Percentiles rank a stretch among this genome's conserved stretches.
Evolutionary conservation across 2,113 vertebrate genomes (phyloP).

Genomic region (Colistium nudipinnis): DNA sequence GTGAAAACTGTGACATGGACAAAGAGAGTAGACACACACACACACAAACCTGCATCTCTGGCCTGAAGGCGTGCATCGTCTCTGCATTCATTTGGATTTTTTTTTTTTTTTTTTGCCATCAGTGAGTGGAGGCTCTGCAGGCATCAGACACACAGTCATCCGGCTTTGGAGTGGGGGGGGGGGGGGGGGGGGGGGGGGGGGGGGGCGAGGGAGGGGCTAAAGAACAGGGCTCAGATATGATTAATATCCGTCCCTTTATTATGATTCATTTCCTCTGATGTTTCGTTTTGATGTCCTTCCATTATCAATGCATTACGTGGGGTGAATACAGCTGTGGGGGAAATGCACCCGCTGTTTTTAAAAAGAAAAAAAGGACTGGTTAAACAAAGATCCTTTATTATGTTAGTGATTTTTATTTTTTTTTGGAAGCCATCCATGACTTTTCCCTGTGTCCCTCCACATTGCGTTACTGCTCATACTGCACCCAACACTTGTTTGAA

Average conservation of each 20-base stretch:
- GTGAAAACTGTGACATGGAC: not conserved
- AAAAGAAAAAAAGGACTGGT: not conserved
- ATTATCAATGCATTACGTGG: not conserved
- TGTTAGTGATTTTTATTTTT: not conserved
- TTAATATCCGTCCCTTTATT: slow-evolving; percentile 19
- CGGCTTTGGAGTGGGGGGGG: too few relatives aligned
- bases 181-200: too few relatives aligned
- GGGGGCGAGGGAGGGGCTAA: too few relatives aligned
- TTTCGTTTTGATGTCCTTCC: slow-evolving; percentile 13
- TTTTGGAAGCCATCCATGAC: not conserved
- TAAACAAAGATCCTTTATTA: not conserved
- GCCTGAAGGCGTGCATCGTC: slow-evolving; percentile 14
- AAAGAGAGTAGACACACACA: not conserved
- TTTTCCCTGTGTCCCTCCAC: not conserved
- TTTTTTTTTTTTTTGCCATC: too few relatives aligned
- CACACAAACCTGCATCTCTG: not conserved
- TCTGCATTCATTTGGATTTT: slow-evolving; percentile 53
- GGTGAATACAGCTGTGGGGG: not conserved
- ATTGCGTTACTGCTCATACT: not conserved
- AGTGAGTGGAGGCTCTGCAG: slow-evolving; percentile 27
- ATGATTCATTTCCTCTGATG: not conserved
- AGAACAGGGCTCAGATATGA: slow-evolving; percentile 24
- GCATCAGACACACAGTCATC: slow-evolving; percentile 24
- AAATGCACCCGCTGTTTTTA: too few relatives aligned
- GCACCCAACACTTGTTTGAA: slow-evolving; percentile 45